Percentiles rank a stretch among this genome's conserved stretches.
Evolutionary conservation across 2,113 vertebrate species (phyloP).

Genomic region (Lasiurus cinereus): DNA sequence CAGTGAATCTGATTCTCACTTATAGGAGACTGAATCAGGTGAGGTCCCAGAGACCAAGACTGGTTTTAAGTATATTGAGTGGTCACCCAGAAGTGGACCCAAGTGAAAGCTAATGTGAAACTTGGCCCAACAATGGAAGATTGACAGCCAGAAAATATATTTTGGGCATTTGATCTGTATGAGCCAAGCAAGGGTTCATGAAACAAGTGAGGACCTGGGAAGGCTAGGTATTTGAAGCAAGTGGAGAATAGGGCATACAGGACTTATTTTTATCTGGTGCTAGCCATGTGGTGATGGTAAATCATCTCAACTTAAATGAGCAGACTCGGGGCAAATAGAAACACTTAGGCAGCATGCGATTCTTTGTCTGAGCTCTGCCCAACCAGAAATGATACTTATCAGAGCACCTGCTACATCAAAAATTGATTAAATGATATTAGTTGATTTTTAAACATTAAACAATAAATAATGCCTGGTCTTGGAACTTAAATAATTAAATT

Average conservation of each 20-base stretch:
- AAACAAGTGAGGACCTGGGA: too few relatives aligned
- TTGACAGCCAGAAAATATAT: neutral
- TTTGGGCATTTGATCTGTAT: neutral
- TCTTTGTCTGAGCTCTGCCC: neutral
- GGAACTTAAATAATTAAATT: neutral
- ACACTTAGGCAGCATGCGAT: neutral
- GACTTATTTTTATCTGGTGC: neutral
- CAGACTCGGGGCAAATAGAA: neutral
- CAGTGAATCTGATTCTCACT: neutral
- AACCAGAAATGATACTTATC: neutral
- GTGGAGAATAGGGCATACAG: neutral
- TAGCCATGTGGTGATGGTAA: neutral
- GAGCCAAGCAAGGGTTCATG: neutral
- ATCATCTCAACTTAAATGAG: neutral
- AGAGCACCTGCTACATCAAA: neutral
- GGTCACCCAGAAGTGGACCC: neutral
- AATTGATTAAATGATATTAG: neutral
- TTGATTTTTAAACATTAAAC: slow-evolving; percentile 15
- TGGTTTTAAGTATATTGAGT: neutral
- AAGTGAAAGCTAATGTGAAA: neutral
- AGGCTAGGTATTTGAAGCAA: neutral
- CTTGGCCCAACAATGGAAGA: neutral
- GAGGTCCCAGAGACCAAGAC: neutral
- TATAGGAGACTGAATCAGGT: neutral
- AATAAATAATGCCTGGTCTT: slow-evolving; percentile 50